A percentile compares a stretch with the other conserved stretches of the same genome.
These are phyloP conservation scores for Eustalomyia histrio DNA, from an alignment of 2,888 invertebrate species.

Conservation along the genomic window DNA sequence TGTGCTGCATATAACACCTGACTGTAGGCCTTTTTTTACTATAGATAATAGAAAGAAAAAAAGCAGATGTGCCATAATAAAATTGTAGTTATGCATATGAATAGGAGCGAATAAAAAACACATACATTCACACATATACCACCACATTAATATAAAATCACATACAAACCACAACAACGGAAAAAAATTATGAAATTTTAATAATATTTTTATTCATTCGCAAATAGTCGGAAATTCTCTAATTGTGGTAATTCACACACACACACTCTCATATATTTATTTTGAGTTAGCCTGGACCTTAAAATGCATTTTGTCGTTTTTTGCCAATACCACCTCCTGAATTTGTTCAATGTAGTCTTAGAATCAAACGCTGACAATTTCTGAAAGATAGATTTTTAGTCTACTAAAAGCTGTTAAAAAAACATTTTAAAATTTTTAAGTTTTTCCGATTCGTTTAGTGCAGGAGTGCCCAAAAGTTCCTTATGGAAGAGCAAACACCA, in stretches of 20 bases:
- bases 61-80: slow-evolving; percentile 18
- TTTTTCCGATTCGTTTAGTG: no score
- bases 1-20: slow-evolving; percentile 44
- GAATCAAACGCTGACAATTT: no score
- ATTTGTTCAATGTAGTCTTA: no score
- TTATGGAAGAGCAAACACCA: no score
- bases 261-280: slow-evolving; percentile 1
- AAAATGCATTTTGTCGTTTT: no score
- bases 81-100: slow-evolving; percentile 32
- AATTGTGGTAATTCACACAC: slow-evolving; percentile 54
- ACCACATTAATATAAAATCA: slow-evolving; percentile 9
- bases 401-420: no score
- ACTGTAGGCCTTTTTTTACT: slow-evolving; percentile 39
- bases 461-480: no score
- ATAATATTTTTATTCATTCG: slow-evolving; percentile 56
- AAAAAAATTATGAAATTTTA: slow-evolving; percentile 56
- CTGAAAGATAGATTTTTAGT: no score
- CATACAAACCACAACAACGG: slow-evolving; percentile 46
- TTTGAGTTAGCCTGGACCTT: no score
- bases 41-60: slow-evolving; percentile 18
- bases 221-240: slow-evolving; percentile 59
- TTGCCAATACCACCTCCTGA: no score
- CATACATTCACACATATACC: slow-evolving; percentile 15
- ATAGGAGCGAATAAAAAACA: slow-evolving; percentile 10
- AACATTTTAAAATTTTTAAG: no score